Evolutionary conservation across 2,113 vertebrate species (phyloP).

Genomic region (Nyctibius bracteatus): DNA sequence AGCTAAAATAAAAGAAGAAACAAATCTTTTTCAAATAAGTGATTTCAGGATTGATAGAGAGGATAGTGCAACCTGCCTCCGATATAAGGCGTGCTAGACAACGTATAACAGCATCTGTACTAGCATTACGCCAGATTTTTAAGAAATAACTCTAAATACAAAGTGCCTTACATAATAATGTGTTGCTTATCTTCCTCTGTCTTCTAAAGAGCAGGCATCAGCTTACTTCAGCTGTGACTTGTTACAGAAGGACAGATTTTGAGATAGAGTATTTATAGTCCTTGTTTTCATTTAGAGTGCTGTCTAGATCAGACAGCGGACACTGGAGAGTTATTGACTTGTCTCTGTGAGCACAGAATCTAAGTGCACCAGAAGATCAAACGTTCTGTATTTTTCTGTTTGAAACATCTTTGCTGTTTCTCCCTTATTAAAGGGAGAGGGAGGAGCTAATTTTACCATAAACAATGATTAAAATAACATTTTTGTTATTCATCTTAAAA

Average conservation of each 20-base stretch:
- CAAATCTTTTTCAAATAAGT: background rate
- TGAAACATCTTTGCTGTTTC: background rate
- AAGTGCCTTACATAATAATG: background rate
- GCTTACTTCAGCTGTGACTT: background rate
- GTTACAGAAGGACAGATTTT: background rate
- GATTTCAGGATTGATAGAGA: background rate
- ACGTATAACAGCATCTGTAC: background rate
- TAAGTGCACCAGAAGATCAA: background rate
- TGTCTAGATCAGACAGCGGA: background rate
- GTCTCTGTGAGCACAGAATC: background rate
- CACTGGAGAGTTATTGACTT: background rate
- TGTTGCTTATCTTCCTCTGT: background rate
- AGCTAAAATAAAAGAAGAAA: background rate
- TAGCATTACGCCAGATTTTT: background rate
- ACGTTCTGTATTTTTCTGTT: background rate
- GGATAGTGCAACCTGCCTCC: background rate
- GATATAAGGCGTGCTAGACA: background rate
- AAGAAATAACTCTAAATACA: background rate
- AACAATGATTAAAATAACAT: background rate
- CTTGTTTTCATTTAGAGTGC: background rate
- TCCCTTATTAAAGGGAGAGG: background rate
- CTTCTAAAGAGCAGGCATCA: background rate
- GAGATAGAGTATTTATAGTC: background rate
- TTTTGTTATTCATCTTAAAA: background rate
- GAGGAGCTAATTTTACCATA: background rate